Percentiles rank a stretch among this genome's conserved stretches.
Conservation (phyloP, 2,888 invertebrate genomes). For the Amiota communis region DNA sequence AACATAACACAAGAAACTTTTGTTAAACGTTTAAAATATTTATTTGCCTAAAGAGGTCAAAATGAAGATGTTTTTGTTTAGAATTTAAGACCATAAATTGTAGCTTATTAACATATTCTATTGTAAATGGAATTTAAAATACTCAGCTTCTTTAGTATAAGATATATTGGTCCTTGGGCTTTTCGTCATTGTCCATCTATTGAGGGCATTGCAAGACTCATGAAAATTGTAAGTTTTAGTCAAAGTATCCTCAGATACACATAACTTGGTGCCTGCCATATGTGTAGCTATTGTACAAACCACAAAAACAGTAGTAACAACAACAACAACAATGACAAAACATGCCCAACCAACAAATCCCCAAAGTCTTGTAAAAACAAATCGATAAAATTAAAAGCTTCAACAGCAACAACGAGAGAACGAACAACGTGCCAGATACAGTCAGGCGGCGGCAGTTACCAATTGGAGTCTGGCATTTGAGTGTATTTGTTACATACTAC, state of each 20-base stretch:
- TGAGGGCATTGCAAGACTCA: neutral
- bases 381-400: slow-evolving; percentile 58
- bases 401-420: slow-evolving; percentile 13
- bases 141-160: neutral
- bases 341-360: neutral
- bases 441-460: no score
- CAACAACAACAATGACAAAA: slow-evolving; percentile 35
- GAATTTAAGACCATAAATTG: neutral
- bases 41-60: slow-evolving; percentile 3
- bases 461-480: slow-evolving; percentile 19
- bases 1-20: neutral
- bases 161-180: slow-evolving; percentile 1
- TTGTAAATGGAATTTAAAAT: neutral
- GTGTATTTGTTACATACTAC: neutral
- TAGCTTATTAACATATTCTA: neutral
- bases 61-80: neutral
- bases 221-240: slow-evolving; percentile 5
- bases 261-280: neutral
- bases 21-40: neutral
- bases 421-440: no score
- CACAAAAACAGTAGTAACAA: slow-evolving; percentile 30
- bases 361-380: slow-evolving; percentile 44
- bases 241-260: neutral
- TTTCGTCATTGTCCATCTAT: neutral
- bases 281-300: neutral